Conservation (phyloP, 2,113 vertebrate genomes). For the Tragelaphus strepsiceros region DNA sequence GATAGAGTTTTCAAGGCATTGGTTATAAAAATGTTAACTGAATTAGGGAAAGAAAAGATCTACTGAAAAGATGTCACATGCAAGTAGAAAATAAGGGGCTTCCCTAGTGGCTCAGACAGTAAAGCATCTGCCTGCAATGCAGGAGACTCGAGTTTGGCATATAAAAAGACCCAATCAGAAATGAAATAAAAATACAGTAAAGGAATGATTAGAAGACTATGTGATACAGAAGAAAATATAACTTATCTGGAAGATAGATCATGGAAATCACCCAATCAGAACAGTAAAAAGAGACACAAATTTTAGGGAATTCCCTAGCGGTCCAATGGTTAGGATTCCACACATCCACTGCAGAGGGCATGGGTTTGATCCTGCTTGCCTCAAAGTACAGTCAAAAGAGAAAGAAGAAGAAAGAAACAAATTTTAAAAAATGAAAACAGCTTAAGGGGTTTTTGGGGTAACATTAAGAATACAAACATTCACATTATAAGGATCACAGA, state of each 20-base stretch:
- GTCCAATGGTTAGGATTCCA: neutral
- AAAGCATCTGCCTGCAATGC: neutral
- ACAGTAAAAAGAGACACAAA: neutral
- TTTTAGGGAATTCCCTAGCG: neutral
- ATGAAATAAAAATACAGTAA: neutral
- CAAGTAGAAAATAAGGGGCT: neutral
- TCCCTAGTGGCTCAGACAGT: neutral
- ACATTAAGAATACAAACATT: neutral
- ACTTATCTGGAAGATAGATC: neutral
- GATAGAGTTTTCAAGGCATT: neutral
- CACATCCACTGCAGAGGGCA: neutral
- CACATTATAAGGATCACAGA: neutral
- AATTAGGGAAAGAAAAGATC: neutral
- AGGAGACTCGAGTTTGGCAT: neutral
- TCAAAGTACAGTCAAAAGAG: neutral
- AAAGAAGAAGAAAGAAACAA: neutral
- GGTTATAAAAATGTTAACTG: neutral
- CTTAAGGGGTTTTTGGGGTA: neutral
- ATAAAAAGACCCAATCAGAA: neutral
- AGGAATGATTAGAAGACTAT: neutral
- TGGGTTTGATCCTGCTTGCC: neutral
- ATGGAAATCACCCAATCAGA: neutral
- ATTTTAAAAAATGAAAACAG: neutral
- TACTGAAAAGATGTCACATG: neutral
- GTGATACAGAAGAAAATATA: neutral